Evolutionary conservation across 2,113 vertebrate species (phyloP), one percentile per base, ranked within the genome.

Genomic region (Cochlearius cochlearius): DNA sequence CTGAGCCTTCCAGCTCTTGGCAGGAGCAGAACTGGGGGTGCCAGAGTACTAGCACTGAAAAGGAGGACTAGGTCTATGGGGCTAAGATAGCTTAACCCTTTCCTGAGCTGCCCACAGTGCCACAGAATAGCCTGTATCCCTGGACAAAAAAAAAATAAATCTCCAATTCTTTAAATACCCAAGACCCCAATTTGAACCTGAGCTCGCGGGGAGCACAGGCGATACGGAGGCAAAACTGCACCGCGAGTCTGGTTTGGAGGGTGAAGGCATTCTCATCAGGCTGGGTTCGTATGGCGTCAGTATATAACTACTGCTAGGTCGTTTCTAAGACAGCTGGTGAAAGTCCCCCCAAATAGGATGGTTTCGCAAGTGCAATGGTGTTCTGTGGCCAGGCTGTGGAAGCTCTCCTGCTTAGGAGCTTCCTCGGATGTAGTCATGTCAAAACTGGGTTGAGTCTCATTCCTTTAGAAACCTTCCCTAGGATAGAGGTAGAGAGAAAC

Each of bases 201-300:
- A 79, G 10, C 60, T 69, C 19, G 3, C 7, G 27, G n/a, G 49
- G 22, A 63, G 38, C 26, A 47, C 2, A 22, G 34, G 17, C 15
- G 25, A 3, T 39, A 25, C 0, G 1, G 62, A 75, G 20, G 7
- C 17, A 59, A n/a, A 81, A 23, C 58, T 52, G 47, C 11, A 47
- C 55, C 15, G 18, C 0, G 3, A 15, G 18, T 11, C 18, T 34
- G 1, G 29, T 38, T 76, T 64, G 9, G 18, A 71, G 45, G 53
- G 29, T 34, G 43, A 38, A 62, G 74, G 78, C 18, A 9, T 58
- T 75, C 38, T n/a, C 5, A 3, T 55, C 32, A 30, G 27, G 6
- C 58, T 76, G 52, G 7, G 36, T 19, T 56, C 0, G 0, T 50
- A 19, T 39, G 45, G 18, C 19, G 12, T 25, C 17, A 6, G 2